Base-by-base conservation (phyloP, 2,888 invertebrate species). In the Tenthredo livida region DNA sequence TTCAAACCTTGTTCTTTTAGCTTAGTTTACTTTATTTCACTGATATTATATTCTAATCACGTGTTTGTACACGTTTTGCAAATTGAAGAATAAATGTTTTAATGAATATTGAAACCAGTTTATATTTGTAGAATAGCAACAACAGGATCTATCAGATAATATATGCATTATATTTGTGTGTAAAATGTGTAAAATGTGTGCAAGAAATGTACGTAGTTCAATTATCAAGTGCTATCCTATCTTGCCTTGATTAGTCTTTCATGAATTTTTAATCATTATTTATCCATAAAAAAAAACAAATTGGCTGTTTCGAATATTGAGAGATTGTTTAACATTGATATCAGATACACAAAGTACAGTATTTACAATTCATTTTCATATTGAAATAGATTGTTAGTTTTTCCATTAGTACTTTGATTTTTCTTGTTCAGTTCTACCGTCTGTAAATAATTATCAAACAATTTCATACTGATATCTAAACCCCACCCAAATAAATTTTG, bases 141-240 rank as follows among this genome's bases (percentile, higher is more conserved):
- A 83, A 37, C 83, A 83, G 17, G 47, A 67, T 83, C 70, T 67
- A 67, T 83, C 67, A 67, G 47, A 83, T 65, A 65, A 78, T n/a
- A 43, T 75, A 40, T 77, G 75, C 33, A 78, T 50, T 78, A 12
- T 78, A 78, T 58, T 50, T 15, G 54, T 21, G 78, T 80, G 25
- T 61, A 77, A n/a, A 73, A 77, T 77, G 78, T 80, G 25, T 80
- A 77, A n/a, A 73, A 77, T 77, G 77, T 77, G 54, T 77, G 77
- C n/a, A n/a, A 50, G 80, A 80, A 80, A 80, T 58, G 80, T 80
- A 58, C 15, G 80, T 80, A 80, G 80, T 80, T 80, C 61, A 80
- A 80, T 50, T 29, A 80, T 37, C 80, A 80, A 80, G 80, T 61
- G 80, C 80, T 80, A 80, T 47, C 47, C 47, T 80, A 80, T 80